Conservation (phyloP, 2,797 vertebrate genomes). For the Perodicticus potto region DNA sequence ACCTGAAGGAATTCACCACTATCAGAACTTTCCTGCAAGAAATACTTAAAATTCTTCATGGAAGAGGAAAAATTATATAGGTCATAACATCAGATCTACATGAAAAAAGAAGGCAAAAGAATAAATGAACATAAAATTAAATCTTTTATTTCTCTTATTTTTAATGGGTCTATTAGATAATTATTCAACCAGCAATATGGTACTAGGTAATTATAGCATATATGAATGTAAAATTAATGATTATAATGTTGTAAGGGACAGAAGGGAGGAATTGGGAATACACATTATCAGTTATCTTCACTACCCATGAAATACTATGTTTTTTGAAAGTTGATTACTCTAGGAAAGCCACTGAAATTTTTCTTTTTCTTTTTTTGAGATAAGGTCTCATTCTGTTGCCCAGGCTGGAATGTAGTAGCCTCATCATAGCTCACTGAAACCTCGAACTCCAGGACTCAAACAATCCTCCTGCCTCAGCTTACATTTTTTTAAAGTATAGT, state of each 20-base stretch:
- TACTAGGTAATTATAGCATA: background rate
- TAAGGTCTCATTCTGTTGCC: background rate
- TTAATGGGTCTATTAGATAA: background rate
- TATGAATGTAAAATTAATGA: background rate
- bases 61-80: background rate
- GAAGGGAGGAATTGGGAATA: background rate
- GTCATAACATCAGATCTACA: background rate
- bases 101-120: background rate
- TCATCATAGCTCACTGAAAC: background rate
- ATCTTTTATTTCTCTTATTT: background rate
- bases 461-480: background rate
- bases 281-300: background rate
- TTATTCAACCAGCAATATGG: background rate
- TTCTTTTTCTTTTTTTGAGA: background rate
- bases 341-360: background rate
- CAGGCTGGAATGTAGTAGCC: background rate
- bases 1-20: background rate
- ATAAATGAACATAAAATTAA: background rate
- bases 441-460: background rate
- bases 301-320: background rate
- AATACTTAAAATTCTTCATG: conserved; percentile 3
- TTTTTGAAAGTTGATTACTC: background rate
- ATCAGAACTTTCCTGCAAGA: background rate
- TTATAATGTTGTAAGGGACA: background rate
- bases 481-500: background rate